Percentiles rank a stretch among this genome's conserved stretches.
phyloP scores from a whole-genome alignment of 2,797 vertebrate species.

The Pagetopsis macropterus region DNA sequence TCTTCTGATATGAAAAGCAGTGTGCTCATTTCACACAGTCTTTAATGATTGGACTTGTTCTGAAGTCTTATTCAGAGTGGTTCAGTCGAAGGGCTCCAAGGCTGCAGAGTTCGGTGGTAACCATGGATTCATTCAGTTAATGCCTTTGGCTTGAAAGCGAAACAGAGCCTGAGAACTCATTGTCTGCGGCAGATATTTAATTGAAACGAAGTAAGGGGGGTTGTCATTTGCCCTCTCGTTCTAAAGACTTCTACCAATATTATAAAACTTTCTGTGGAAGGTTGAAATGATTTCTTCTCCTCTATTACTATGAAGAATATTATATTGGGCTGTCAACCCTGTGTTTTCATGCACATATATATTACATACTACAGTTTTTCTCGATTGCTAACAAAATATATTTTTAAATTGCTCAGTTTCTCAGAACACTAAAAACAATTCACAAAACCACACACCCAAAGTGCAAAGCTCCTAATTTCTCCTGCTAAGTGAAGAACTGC shows the following conservation, averaged over 20 bases:
- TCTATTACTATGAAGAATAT: constrained; percentile 4
- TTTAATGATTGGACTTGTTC: constrained; percentile 64
- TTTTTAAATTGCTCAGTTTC: too few relatives aligned
- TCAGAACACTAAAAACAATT: too few relatives aligned
- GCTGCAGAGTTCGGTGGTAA: constrained; percentile 59
- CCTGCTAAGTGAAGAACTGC: too few relatives aligned
- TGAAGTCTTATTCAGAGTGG: constrained; percentile 59
- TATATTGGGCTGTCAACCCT: neutral
- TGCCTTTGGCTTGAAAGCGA: constrained; percentile 68
- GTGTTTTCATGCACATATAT: neutral
- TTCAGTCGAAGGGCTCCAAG: constrained; percentile 63
- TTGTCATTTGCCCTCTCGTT: constrained; percentile 54
- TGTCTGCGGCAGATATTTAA: constrained; percentile 69
- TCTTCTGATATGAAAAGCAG: constrained; percentile 58
- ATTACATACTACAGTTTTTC: neutral
- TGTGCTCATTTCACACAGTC: constrained; percentile 65
- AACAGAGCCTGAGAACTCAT: constrained; percentile 55
- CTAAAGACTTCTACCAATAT: constrained; percentile 40
- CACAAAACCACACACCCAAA: too few relatives aligned
- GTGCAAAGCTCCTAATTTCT: too few relatives aligned
- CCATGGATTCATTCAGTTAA: constrained; percentile 72
- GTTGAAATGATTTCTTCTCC: constrained; percentile 31
- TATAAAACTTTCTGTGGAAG: constrained; percentile 53
- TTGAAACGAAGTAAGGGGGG: constrained; percentile 59
- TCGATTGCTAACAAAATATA: too few relatives aligned